Conservation (phyloP, 2,797 vertebrate species). For the Coilia nasus region DNA sequence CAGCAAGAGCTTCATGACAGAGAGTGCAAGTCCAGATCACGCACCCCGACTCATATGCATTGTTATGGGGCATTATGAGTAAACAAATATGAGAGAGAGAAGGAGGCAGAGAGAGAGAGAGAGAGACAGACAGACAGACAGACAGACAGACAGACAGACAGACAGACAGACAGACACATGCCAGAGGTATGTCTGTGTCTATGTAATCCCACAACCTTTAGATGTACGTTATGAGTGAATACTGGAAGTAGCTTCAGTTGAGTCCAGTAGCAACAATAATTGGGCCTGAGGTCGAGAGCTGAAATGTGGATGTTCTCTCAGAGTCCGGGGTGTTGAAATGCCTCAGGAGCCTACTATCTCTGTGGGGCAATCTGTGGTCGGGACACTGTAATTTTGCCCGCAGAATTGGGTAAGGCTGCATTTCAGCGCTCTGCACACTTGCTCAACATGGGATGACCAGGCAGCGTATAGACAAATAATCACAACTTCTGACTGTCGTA, state of each 20-base stretch:
- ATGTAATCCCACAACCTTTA: background rate
- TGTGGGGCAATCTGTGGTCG: conserved; percentile 82
- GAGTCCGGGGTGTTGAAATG: conserved; percentile 77
- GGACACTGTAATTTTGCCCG: conserved; percentile 75
- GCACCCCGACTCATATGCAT: too few species aligned
- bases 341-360: conserved; percentile 37
- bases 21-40: too few species aligned
- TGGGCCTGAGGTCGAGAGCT: conserved; percentile 26
- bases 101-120: conserved; percentile 65
- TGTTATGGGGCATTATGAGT: too few species aligned
- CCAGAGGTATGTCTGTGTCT: conserved; percentile 11
- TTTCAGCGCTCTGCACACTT: conserved; percentile 73
- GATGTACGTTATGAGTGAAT: too few species aligned
- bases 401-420: conserved; percentile 77
- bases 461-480: conserved; percentile 38
- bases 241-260: background rate
- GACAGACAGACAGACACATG: conserved; percentile 7
- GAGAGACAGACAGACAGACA: conserved; percentile 37
- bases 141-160: conserved; percentile 27
- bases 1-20: too few species aligned
- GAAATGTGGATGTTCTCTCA: conserved; percentile 44
- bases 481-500: background rate
- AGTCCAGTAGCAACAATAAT: background rate
- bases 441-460: conserved; percentile 66
- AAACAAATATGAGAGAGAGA: conserved; percentile 36